Evolutionary conservation across 2,113 vertebrate species (phyloP), one percentile per base, ranked within the genome.

Genomic region (Synodontis membranacea): DNA sequence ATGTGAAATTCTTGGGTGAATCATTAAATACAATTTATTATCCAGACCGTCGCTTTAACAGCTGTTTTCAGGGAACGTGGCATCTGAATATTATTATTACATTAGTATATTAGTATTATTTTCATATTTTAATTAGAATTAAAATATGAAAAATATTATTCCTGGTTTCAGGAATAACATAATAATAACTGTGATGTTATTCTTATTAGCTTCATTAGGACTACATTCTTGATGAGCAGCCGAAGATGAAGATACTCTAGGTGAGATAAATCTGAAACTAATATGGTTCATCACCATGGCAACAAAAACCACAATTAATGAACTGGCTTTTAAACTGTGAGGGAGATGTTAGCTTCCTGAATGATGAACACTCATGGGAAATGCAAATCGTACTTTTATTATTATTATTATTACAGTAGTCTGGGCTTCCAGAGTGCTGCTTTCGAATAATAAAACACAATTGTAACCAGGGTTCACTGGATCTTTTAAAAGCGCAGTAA

Each of bases 201-300:
- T 64, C 17, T 62, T 42, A 42, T 74, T 58, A 74, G 56, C 62
- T 76, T 84, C 44, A 84, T 44, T 76, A 34, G 39, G 25, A 15
- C 2, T 34, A 48, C 25, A 76, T 34, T 37, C 19, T 25, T 54
- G 37, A 79, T 25, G 48, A 56, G 76, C 42, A 60, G 31, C n/a
- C 37, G 42, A 62, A 58, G 14, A 84, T 46, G 15, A 75, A 25
- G 72, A 48, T 60, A 28, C 72, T 50, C 10, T 52, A 50, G 23
- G n/a, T 79, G 74, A 66, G 31, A 31, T 44, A 50, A 85, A 79
- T 79, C 72, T 39, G 60, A 78, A 79, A 48, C 58, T 66, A 76
- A 79, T 66, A 64, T 64, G 42, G 50, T 56, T 70, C 39, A 62
- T 86, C 64, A 81, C 85, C 79, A 74, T 86, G 82, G 78, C 85